Evolutionary conservation across 2,113 vertebrate genomes (phyloP), one percentile per base, ranked within the genome.

Genomic region (Aphyosemion australe): DNA sequence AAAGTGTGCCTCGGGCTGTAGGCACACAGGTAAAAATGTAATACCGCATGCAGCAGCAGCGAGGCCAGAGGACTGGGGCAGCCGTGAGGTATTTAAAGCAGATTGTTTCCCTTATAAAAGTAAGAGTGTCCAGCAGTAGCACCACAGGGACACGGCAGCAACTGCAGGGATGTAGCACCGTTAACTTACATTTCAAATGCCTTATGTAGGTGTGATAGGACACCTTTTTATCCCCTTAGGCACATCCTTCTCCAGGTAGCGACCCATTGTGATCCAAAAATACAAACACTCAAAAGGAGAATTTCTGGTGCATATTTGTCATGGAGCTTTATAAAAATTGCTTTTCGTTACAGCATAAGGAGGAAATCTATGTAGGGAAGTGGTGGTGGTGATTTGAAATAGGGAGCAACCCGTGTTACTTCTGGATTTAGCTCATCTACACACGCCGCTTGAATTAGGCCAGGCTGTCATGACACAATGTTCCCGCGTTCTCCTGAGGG

Each of bases 291-390:
- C 51, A 67, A 68, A n/a, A 83, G 68, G 42, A 51, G 80, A 88
- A 86, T 84, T 84, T 87, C 69, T 53, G 77, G 67, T 75, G 72
- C 77, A 89, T 80, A 79, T 78, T 80, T 86, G 79, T 84, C 79
- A 83, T 78, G 80, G 83, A 84, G 87, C 84, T 89, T 89, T 87
- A 80, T 52, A 79, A 76, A 87, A 83, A 90, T 84, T 34, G 67
- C 87, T 91, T 89, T 87, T 85, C 72, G 37, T 57, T 62, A 61
- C 46, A 48, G 65, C 75, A 82, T 63, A 70, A 78, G 80, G 76
- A 80, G 77, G 16, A 71, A 73, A 79, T 84, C 72, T 73, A 70
- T 61, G 75, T 4, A 69, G 58, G 46, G 69, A 61, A 48, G 69
- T 70, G 67, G 49, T 59, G 61, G 60, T 69, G 74, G 58, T 72